Evolutionary conservation across 2,113 vertebrate genomes (phyloP).

Genomic region (Pycnonotus jocosus): DNA sequence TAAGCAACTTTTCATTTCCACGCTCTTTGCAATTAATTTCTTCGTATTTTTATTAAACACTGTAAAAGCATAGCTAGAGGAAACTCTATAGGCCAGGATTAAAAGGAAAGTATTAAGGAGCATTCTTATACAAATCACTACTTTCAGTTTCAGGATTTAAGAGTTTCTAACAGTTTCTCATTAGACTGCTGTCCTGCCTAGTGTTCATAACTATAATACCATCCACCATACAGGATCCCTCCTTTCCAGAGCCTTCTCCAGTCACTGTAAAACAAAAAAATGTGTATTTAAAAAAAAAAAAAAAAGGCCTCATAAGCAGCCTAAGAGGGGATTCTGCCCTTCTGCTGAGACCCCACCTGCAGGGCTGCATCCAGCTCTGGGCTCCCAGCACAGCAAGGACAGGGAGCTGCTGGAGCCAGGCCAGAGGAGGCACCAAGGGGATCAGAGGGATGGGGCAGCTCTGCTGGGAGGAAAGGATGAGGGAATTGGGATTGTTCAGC

Average conservation of each 20-base stretch:
- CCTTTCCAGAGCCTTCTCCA: background rate
- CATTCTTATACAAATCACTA: background rate
- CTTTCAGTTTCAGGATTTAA: background rate
- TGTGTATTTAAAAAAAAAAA: too few relatives aligned
- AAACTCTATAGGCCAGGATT: background rate
- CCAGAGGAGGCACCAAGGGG: background rate
- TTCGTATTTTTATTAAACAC: background rate
- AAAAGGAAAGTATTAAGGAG: background rate
- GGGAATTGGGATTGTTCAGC: fast-evolving
- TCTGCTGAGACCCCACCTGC: background rate
- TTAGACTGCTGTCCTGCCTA: background rate
- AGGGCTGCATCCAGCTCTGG: background rate
- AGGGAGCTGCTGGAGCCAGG: background rate
- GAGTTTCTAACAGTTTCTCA: background rate
- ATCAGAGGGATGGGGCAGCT: background rate
- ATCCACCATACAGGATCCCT: background rate
- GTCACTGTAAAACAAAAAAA: background rate
- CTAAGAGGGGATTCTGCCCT: background rate
- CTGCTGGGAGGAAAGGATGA: background rate
- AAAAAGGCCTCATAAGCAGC: background rate
- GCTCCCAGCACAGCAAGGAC: background rate
- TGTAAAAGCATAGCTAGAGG: background rate
- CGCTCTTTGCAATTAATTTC: background rate
- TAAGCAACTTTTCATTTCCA: background rate
- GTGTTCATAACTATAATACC: background rate